Evolutionary conservation across 2,113 vertebrate species (phyloP).

Genomic region (Oryzias javanicus): DNA sequence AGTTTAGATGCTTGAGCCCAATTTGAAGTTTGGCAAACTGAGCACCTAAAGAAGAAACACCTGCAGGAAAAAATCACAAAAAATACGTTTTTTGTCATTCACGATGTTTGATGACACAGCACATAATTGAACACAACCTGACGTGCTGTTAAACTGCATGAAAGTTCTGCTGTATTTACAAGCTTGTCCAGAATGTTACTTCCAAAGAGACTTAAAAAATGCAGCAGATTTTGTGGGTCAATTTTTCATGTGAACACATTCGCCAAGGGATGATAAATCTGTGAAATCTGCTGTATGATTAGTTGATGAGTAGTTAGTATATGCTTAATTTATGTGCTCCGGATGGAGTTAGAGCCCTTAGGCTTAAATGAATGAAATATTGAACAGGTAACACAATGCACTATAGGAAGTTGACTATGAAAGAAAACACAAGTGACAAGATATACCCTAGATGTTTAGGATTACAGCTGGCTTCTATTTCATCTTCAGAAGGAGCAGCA

Average conservation of each 20-base stretch:
- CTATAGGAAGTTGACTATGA: not conserved
- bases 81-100: not conserved
- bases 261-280: not conserved
- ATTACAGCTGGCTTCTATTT: not conserved
- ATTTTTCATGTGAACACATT: slow-evolving; percentile 17
- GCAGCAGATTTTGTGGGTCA: not conserved
- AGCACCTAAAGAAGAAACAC: slow-evolving; percentile 87
- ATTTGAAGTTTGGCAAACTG: slow-evolving; percentile 94
- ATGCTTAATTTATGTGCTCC: slow-evolving; percentile 45
- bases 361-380: slow-evolving; percentile 41
- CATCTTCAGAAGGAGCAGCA: not conserved
- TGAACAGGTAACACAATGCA: slow-evolving; percentile 15
- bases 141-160: too few relatives aligned
- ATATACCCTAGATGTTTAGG: not conserved
- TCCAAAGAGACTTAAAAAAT: not conserved
- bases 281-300: slow-evolving; percentile 16
- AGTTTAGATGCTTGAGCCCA: slow-evolving; percentile 92
- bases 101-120: too few relatives aligned
- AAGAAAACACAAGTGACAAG: not conserved
- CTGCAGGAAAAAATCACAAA: slow-evolving; percentile 62
- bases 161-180: not conserved
- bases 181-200: not conserved
- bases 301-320: slow-evolving; percentile 23
- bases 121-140: too few relatives aligned
- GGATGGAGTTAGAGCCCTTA: slow-evolving; percentile 14